Conservation (phyloP, 2,888 invertebrate genomes). For the Erynnis tages region DNA sequence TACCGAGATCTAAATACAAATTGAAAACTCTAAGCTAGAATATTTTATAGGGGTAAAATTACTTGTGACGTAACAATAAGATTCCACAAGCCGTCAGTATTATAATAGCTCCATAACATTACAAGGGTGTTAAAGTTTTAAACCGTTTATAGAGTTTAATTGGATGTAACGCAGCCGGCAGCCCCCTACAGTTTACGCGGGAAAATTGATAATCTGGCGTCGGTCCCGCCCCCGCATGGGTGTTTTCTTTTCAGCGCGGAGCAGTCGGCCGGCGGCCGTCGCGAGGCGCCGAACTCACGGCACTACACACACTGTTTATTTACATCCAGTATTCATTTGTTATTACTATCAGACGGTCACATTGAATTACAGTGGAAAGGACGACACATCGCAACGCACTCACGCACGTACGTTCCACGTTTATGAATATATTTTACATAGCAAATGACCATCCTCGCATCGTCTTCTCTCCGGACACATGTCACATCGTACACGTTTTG, state of each 20-base stretch:
- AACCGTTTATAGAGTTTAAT: background rate
- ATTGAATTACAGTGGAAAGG: slow-evolving; percentile 54
- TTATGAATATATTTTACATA: slow-evolving; percentile 35
- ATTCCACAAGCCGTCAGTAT: too few relatives aligned
- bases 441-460: slow-evolving; percentile 35
- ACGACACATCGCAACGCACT: slow-evolving; percentile 53
- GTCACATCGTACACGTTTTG: slow-evolving; percentile 41
- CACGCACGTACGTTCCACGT: slow-evolving; percentile 50
- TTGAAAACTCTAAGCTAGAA: too few relatives aligned
- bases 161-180: slow-evolving; percentile 27
- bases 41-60: too few relatives aligned
- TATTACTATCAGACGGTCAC: slow-evolving; percentile 52
- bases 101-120: too few relatives aligned
- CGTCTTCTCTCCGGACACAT: slow-evolving; percentile 19
- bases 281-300: slow-evolving; percentile 54
- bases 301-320: slow-evolving; percentile 61
- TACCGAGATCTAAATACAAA: too few relatives aligned
- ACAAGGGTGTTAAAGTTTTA: too few relatives aligned
- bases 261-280: slow-evolving; percentile 67
- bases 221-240: slow-evolving; percentile 42
- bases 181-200: slow-evolving; percentile 36
- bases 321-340: slow-evolving; percentile 25
- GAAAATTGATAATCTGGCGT: slow-evolving; percentile 43
- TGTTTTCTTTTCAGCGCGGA: slow-evolving; percentile 43
- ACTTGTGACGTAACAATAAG: too few relatives aligned